Evolutionary conservation across 1,140 invertebrate species (phyloP).

Genomic region (Pemphigus obesinymphae): DNA sequence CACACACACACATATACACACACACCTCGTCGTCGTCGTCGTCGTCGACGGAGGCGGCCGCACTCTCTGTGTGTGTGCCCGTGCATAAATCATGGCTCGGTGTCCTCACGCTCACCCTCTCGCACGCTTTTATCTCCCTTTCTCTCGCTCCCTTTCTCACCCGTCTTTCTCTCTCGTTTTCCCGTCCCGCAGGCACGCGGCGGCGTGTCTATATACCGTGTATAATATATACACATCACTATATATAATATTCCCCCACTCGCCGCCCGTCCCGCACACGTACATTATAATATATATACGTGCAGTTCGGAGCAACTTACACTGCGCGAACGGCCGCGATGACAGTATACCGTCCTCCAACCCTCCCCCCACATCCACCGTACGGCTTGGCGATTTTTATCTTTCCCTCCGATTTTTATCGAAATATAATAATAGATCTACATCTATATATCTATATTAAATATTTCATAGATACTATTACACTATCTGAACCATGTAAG

Average conservation of each 20-base stretch:
- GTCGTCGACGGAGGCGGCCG: background rate
- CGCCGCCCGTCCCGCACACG: background rate
- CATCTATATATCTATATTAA: too few relatives aligned
- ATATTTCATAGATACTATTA: too few relatives aligned
- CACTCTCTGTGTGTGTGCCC: background rate
- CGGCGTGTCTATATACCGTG: background rate
- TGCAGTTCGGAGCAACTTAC: too few relatives aligned
- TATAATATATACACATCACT: background rate
- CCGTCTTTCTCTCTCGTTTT: background rate
- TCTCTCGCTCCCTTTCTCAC: background rate
- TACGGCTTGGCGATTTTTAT: too few relatives aligned
- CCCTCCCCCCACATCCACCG: too few relatives aligned
- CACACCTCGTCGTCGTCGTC: background rate
- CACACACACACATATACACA: too few relatives aligned
- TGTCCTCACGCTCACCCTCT: background rate
- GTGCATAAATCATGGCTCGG: constrained; percentile 33
- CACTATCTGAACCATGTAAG: too few relatives aligned
- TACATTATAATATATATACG: background rate
- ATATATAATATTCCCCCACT: background rate
- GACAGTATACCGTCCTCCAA: too few relatives aligned
- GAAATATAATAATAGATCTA: too few relatives aligned
- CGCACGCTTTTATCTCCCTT: background rate
- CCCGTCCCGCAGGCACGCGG: background rate
- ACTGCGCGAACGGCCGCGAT: too few relatives aligned
- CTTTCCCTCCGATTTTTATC: too few relatives aligned